Evolutionary conservation across 2,888 invertebrate species (phyloP).

Genomic region (Ophion ventricosus): DNA sequence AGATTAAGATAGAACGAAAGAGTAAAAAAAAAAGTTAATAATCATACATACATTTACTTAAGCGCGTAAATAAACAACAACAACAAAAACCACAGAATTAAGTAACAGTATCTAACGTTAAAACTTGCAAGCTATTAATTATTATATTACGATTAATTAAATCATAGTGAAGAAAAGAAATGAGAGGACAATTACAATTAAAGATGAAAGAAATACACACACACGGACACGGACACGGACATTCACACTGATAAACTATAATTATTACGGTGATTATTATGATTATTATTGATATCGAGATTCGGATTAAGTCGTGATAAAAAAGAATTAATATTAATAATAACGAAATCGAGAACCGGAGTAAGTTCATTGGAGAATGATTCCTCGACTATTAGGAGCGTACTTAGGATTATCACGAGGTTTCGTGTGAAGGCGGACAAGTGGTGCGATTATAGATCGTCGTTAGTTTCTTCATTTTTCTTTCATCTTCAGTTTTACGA

Average conservation of each 20-base stretch:
- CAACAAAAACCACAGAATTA: conserved; percentile 79
- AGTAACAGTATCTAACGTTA: conserved; percentile 83
- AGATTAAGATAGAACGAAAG: conserved; percentile 48
- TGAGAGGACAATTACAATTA: conserved; percentile 76
- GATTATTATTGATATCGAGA: conserved; percentile 80
- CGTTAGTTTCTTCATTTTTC: conserved; percentile 60
- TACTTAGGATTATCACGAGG: conserved; percentile 66
- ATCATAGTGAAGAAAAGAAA: conserved; percentile 72
- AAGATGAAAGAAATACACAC: conserved; percentile 52
- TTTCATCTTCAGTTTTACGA: conserved; percentile 43
- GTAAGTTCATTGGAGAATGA: conserved; percentile 73
- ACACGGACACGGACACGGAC: conserved; percentile 63
- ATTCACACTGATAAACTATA: conserved; percentile 77
- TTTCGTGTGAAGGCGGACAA: conserved; percentile 65
- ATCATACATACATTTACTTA: conserved; percentile 80
- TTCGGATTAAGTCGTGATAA: conserved; percentile 82
- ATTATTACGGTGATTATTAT: conserved; percentile 80
- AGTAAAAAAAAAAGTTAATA: conserved; percentile 72
- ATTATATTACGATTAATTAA: conserved; percentile 82
- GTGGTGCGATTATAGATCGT: conserved; percentile 62
- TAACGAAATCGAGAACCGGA: conserved; percentile 69
- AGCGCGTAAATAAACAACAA: conserved; percentile 80
- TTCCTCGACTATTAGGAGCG: conserved; percentile 68
- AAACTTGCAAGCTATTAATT: conserved; percentile 82
- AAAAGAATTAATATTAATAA: conserved; percentile 67